Base-by-base conservation (phyloP, 2,888 invertebrate genomes). In the Stenolophus ochropezus region DNA sequence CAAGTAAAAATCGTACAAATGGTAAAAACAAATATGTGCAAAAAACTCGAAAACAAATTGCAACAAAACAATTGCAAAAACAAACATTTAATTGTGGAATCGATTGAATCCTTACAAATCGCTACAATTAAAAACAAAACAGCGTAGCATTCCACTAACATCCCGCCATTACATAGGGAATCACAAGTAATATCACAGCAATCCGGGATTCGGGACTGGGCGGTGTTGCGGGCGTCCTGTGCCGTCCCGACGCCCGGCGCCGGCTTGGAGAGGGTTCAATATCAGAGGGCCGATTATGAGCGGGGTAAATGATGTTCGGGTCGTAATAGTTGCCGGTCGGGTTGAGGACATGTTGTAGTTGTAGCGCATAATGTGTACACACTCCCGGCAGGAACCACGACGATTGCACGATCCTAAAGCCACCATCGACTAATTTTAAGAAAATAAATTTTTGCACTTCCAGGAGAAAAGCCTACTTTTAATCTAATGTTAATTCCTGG, bases 261-360 rank as follows among this genome's bases (percentile, higher is more conserved):
- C 33, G 33, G 33, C n/a, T 8, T 42, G 33, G 33, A 33, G 42
- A 69, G 65, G 27, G 61, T 69, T 69, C 65, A 33, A 69, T 69
- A 69, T 27, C 27, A 69, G 5, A 69, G 65, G 65, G 65, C 20
- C 65, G 65, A 69, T 69, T 69, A 69, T 69, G 65, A 69, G 65
- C 27, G 33, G 65, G 27, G 33, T 69, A 69, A 69, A 69, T 69
- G 65, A 69, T 69, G 65, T 69, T 69, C 33, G 14, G 65, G 65
- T 33, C 65, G 65, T 69, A 69, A 69, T 69, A 69, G 65, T 69
- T 69, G 65, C 65, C 33, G 65, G 65, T 69, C 18, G 33, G 33
- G 14, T 21, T 18, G 65, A 69, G 65, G 65, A 69, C 65, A 69
- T 69, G 65, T 69, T 69, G 65, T 69, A 42, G 33, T 42, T 42